Conservation (phyloP, 2,888 invertebrate genomes). For the Acleris emargana region DNA sequence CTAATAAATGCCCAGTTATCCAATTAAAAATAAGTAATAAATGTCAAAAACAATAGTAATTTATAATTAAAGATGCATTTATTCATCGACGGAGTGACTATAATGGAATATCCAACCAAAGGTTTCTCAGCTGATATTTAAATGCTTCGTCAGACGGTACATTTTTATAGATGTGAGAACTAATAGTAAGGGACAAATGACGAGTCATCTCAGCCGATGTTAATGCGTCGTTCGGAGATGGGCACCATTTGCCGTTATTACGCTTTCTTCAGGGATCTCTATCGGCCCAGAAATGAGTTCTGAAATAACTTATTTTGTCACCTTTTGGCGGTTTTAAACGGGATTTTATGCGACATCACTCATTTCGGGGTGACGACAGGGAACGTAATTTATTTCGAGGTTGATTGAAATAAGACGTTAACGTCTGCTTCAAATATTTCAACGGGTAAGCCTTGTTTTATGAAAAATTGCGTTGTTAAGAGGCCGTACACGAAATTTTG, state of each 20-base stretch:
- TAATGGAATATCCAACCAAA: too few species aligned
- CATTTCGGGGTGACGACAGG: constrained; percentile 10
- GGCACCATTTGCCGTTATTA: constrained; percentile 72
- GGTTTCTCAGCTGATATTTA: too few species aligned
- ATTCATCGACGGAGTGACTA: too few species aligned
- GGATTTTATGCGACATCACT: constrained; percentile 27
- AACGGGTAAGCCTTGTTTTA: not conserved
- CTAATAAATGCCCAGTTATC: too few species aligned
- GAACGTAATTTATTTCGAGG: constrained; percentile 25
- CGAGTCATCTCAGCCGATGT: constrained; percentile 63
- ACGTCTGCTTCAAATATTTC: constrained; percentile 12
- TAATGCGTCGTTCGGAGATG: constrained; percentile 64
- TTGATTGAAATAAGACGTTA: constrained; percentile 25
- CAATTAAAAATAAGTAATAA: too few species aligned
- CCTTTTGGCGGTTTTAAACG: constrained; percentile 52
- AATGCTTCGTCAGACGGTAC: too few species aligned
- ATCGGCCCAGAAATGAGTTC: constrained; percentile 67
- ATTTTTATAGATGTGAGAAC: not conserved
- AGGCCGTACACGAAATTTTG: too few species aligned
- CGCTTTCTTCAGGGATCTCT: constrained; percentile 62
- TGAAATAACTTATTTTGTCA: constrained; percentile 69
- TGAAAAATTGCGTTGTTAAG: not conserved
- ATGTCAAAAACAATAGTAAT: too few species aligned
- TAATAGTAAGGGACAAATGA: constrained; percentile 45
- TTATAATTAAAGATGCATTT: too few species aligned